Evolutionary conservation across 2,797 vertebrate genomes (phyloP), one percentile per base, ranked within the genome.

Genomic region (Sebastes baramenuke): DNA sequence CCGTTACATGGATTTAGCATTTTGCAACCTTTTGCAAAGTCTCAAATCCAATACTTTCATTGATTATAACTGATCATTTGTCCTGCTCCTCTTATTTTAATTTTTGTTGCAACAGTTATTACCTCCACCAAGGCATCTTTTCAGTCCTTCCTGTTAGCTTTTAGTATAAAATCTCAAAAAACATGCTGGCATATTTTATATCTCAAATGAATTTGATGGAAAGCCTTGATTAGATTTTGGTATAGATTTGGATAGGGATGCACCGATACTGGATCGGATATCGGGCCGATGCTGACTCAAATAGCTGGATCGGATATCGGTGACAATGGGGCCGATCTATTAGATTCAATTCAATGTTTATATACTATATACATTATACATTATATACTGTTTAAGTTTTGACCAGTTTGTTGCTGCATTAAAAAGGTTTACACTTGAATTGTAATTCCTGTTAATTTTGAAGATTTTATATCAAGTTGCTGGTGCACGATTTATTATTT

Each of bases 141-240:
- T 61, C n/a, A 59, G 2, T 22, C 36, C 14, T 2, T 11, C 60
- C 12, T 10, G 4, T 49, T 64, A 20, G 36, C 59, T 67, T 46
- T 32, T 20, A 18, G 20, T 14, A 14, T 4, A 13, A n/a, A 22
- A 20, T 36, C 16, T 52, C 2, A 36, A 61, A 54, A 54, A 52
- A 24, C 12, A 1, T 7, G 2, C 2, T 10, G 6, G 5, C 2
- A 12, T 32, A n/a, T 18, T 1, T 4, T n/a, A 52, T n/a, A 52
- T 52, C 8, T 8, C 1, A 65, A 62, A 59, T 27, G 11, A 72
- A 52, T 62, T 18, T 65, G 20, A n/a, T 10, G 49, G 46, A n/a
- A 52, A 52, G 25, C 25, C 25, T 25, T 25, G 25, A 25, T 25
- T 25, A 25, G 25, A 25, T 25, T 25, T 25, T 25, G 25, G 25